These are phyloP conservation scores for Amphibalanus amphitrite DNA, from an alignment of 1,140 invertebrate genomes.

Conservation along the genomic window DNA sequence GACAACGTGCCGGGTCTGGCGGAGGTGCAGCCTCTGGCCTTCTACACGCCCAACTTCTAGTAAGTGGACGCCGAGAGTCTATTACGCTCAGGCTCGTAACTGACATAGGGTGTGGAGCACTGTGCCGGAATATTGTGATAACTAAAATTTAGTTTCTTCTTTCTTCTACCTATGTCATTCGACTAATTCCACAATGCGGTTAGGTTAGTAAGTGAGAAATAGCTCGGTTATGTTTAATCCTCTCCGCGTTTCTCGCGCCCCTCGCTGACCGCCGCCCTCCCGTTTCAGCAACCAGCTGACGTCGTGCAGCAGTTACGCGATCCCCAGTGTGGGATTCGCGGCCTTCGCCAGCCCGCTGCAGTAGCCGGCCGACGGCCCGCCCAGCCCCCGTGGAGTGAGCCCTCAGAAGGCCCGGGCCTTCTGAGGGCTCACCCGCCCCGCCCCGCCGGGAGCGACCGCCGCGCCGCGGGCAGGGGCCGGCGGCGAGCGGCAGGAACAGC, in stretches of 20 bases:
- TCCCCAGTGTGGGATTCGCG: neutral
- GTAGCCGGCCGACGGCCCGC: too few relatives aligned
- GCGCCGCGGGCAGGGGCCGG: too few relatives aligned
- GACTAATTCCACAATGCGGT: neutral
- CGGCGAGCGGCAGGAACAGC: too few relatives aligned
- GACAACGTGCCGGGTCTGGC: conserved; percentile 36
- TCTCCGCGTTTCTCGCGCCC: neutral
- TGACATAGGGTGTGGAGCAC: neutral
- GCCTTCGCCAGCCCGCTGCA: neutral
- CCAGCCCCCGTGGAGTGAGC: too few relatives aligned
- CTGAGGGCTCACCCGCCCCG: too few relatives aligned
- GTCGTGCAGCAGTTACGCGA: neutral
- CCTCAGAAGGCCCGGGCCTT: too few relatives aligned
- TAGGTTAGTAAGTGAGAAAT: neutral
- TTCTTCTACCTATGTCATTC: too few relatives aligned
- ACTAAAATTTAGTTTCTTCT: too few relatives aligned
- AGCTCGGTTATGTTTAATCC: neutral
- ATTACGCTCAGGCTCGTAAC: neutral
- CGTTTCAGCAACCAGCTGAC: neutral
- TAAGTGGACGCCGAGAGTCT: neutral
- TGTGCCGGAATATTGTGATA: neutral
- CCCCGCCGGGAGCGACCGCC: too few relatives aligned
- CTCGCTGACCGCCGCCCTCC: too few relatives aligned
- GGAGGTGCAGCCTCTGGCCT: conserved; percentile 33
- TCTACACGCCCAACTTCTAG: conserved; percentile 19